Percentiles rank a stretch among this genome's conserved stretches.
Evolutionary conservation across 2,888 invertebrate genomes (phyloP).

Genomic region (Drosophila setosimentum): DNA sequence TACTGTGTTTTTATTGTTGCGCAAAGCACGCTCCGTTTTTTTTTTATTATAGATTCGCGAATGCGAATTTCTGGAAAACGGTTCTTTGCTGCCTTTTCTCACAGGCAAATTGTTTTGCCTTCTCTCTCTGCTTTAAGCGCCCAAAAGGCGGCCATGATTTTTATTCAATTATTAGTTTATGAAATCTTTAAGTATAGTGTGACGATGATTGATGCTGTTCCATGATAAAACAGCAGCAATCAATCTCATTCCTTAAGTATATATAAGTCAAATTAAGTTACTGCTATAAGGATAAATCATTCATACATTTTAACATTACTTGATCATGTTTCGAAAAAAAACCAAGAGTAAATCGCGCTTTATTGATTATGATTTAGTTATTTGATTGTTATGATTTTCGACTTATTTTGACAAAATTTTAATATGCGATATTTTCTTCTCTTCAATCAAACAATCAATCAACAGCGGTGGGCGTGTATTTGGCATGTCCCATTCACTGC

Average conservation of each 20-base stretch:
- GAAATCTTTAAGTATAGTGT: constrained; percentile 20
- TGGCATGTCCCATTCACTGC: constrained; percentile 86
- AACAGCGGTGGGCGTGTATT: constrained; percentile 85
- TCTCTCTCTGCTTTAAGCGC: constrained; percentile 12
- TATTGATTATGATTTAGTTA: constrained; percentile 37
- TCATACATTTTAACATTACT: constrained; percentile 57
- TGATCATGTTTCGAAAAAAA: constrained; percentile 45
- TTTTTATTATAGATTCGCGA: constrained; percentile 1
- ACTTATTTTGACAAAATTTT: constrained; percentile 36
- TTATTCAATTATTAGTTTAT: constrained; percentile 13
- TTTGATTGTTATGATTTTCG: constrained; percentile 14
- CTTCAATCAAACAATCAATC: constrained; percentile 30
- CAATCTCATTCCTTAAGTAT: constrained; percentile 7
- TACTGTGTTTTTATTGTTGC: constrained; percentile 12
- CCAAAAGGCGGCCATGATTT: constrained; percentile 24
- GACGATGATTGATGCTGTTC: background rate
- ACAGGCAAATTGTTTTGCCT: constrained; percentile 12
- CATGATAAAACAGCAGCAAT: background rate
- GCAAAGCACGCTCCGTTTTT: constrained; percentile 16
- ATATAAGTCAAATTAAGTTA: constrained; percentile 58
- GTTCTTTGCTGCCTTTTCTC: constrained; percentile 9
- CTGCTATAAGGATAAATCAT: constrained; percentile 37
- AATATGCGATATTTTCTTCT: constrained; percentile 50
- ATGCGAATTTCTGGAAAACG: constrained; percentile 8
- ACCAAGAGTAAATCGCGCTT: constrained; percentile 61